phyloP scores from a whole-genome alignment of 2,113 vertebrate genomes.

The Entosphenus tridentatus region DNA sequence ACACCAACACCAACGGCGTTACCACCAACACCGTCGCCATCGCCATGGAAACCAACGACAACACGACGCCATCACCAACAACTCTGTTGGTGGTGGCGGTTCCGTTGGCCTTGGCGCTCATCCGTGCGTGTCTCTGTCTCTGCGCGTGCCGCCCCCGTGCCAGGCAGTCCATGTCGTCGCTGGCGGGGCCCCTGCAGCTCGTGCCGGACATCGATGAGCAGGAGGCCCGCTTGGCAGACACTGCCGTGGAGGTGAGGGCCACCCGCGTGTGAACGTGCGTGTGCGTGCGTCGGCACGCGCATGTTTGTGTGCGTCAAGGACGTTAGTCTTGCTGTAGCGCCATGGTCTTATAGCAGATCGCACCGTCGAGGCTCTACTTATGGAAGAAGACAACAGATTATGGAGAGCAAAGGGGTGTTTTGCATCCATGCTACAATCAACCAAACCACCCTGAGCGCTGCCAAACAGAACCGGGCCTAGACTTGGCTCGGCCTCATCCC shows the following conservation, averaged over 20 bases:
- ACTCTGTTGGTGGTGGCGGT: no score
- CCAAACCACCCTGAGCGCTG: background rate
- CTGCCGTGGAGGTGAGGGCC: slow-evolving; percentile 52
- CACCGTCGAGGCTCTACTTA: background rate
- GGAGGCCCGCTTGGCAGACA: slow-evolving; percentile 54
- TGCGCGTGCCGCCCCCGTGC: background rate
- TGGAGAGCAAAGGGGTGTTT: background rate
- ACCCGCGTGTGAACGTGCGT: no score
- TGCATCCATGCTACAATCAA: background rate
- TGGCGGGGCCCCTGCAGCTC: slow-evolving; percentile 86
- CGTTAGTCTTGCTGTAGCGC: no score
- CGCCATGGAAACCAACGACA: no score
- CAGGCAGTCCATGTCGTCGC: slow-evolving; percentile 80
- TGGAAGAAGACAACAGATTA: background rate
- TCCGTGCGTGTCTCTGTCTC: background rate
- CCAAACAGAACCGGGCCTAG: background rate
- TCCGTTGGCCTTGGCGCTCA: background rate
- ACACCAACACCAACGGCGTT: background rate
- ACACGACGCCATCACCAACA: no score
- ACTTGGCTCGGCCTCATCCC: background rate
- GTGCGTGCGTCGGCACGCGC: no score
- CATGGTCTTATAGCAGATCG: no score
- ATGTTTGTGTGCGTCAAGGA: no score
- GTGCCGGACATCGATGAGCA: slow-evolving; percentile 90
- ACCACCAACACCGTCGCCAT: background rate